Evolutionary conservation across 2,113 vertebrate species (phyloP).

Genomic region (Anseranas semipalmata): DNA sequence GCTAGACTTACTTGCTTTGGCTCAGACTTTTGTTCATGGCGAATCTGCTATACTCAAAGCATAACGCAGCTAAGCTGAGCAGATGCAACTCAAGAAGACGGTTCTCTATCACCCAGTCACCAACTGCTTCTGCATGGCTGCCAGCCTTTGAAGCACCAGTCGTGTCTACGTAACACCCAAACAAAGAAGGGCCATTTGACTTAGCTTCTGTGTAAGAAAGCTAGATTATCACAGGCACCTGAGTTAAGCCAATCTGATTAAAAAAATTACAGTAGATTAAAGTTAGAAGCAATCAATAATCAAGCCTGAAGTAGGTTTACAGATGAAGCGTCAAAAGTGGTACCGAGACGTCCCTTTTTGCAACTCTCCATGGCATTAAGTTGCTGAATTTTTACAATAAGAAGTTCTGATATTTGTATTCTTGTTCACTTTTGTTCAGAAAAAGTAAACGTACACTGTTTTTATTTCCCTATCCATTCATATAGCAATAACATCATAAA

Average conservation of each 20-base stretch:
- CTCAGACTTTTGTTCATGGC: background rate
- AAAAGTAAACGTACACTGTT: background rate
- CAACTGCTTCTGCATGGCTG: background rate
- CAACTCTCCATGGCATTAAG: background rate
- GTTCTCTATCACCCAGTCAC: background rate
- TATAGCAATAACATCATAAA: background rate
- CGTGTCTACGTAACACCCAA: background rate
- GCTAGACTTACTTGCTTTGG: background rate
- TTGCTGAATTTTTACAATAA: background rate
- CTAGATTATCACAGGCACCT: background rate
- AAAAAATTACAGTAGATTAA: background rate
- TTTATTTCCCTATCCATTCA: background rate
- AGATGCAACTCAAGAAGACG: background rate
- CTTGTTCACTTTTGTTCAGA: background rate
- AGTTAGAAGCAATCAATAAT: background rate
- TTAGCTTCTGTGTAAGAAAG: background rate
- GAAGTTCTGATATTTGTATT: background rate
- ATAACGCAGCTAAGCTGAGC: background rate
- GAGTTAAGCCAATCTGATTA: background rate
- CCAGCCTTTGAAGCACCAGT: background rate
- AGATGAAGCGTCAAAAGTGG: background rate
- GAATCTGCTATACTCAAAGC: background rate
- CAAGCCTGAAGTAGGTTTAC: background rate
- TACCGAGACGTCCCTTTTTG: background rate
- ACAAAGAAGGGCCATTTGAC: background rate